Evolutionary conservation across 2,113 vertebrate species (phyloP).

Genomic region (Kobus ellipsiprymnus): DNA sequence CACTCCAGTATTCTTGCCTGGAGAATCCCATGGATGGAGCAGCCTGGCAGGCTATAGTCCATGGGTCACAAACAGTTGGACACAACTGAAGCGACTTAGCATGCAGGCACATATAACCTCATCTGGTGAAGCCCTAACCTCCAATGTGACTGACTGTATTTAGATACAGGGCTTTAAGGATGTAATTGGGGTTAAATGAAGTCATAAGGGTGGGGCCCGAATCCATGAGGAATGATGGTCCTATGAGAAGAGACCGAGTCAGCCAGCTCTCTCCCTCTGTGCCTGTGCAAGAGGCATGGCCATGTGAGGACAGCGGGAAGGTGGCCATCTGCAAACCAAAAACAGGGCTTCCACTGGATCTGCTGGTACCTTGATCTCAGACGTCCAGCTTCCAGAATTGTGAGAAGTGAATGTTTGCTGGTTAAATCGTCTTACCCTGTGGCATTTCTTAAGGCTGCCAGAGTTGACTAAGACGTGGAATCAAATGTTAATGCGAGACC

Average conservation of each 20-base stretch:
- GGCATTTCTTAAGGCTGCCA: background rate
- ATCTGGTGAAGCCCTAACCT: background rate
- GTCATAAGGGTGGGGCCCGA: background rate
- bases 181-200: background rate
- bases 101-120: background rate
- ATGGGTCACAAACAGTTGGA: background rate
- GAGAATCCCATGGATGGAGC: background rate
- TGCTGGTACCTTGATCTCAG: background rate
- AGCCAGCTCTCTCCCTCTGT: background rate
- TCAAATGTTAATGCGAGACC: background rate
- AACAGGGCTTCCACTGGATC: background rate
- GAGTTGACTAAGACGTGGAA: rapidly evolving
- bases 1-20: background rate
- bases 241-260: background rate
- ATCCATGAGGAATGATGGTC: background rate
- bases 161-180: background rate
- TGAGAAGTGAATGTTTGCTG: background rate
- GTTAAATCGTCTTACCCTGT: background rate
- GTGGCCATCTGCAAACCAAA: background rate
- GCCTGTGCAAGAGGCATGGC: background rate
- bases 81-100: background rate
- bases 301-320: background rate
- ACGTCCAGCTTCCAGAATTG: background rate
- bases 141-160: background rate
- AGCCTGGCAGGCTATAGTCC: background rate